Conservation (phyloP, 2,113 vertebrate genomes). For the Lophius piscatorius region DNA sequence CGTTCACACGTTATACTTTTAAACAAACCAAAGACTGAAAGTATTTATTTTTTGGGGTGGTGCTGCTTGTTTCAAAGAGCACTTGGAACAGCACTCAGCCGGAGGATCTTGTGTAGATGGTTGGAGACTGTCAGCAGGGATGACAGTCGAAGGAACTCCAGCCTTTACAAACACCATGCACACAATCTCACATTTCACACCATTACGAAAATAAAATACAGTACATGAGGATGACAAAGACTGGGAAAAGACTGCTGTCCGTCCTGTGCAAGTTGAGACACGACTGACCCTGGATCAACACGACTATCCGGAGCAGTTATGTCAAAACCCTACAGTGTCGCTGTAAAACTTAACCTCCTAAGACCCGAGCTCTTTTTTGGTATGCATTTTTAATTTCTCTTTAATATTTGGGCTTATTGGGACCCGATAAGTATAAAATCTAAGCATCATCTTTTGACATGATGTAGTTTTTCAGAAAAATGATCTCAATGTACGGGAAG, state of each 20-base stretch:
- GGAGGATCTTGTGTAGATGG: constrained; percentile 92
- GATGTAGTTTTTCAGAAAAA: background rate
- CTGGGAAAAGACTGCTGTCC: background rate
- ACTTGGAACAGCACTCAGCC: constrained; percentile 85
- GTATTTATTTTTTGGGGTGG: constrained; percentile 49
- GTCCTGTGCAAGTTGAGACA: background rate
- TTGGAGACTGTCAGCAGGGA: constrained; percentile 91
- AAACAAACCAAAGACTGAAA: background rate
- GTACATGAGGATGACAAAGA: background rate
- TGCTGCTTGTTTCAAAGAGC: constrained; percentile 81
- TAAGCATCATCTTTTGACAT: background rate
- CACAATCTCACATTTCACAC: background rate
- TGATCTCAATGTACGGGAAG: background rate
- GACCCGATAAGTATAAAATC: background rate
- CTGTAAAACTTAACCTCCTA: no score
- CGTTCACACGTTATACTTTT: background rate
- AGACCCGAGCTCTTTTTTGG: no score
- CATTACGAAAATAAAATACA: background rate
- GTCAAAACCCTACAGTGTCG: no score
- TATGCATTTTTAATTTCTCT: background rate
- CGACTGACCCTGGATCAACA: no score
- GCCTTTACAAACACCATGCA: constrained; percentile 65
- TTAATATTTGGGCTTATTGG: background rate
- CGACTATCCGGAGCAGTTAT: no score
- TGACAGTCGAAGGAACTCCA: constrained; percentile 88